Conservation (phyloP, 2,888 invertebrate genomes). For the Drosophila stalkeri region DNA sequence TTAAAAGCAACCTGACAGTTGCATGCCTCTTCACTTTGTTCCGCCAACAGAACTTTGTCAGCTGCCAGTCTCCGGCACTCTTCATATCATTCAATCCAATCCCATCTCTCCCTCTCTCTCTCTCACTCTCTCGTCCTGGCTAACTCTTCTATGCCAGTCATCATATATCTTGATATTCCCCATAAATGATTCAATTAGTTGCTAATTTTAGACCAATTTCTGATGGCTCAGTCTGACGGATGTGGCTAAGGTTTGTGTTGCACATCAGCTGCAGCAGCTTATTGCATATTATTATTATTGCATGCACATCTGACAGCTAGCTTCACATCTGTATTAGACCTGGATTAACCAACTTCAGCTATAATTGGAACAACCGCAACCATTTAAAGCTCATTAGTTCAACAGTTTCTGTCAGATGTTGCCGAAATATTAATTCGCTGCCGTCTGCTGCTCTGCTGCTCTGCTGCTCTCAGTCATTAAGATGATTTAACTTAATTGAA, state of each 20-base stretch:
- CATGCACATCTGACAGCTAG: neutral
- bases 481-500: constrained; percentile 60
- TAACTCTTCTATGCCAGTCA: constrained; percentile 32
- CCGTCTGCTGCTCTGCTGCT: neutral
- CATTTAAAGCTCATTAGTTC: constrained; percentile 38
- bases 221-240: too few relatives aligned
- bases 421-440: constrained; percentile 6
- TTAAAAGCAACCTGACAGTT: constrained; percentile 71
- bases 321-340: neutral
- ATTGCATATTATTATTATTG: constrained; percentile 2
- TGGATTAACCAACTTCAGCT: constrained; percentile 1
- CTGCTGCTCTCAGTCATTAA: constrained; percentile 1
- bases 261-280: neutral
- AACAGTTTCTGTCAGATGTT: constrained; percentile 8
- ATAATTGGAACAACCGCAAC: constrained; percentile 15
- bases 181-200: constrained; percentile 39
- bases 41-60: constrained; percentile 53
- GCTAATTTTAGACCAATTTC: constrained; percentile 28
- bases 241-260: neutral
- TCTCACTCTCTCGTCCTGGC: neutral
- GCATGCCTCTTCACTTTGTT: constrained; percentile 62
- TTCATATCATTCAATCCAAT: too few relatives aligned
- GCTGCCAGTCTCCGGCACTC: neutral
- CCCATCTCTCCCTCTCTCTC: neutral
- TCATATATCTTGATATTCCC: constrained; percentile 30